These are phyloP conservation scores for Artibeus lituratus DNA, from an alignment of 2,797 vertebrate species.

Conservation along the genomic window DNA sequence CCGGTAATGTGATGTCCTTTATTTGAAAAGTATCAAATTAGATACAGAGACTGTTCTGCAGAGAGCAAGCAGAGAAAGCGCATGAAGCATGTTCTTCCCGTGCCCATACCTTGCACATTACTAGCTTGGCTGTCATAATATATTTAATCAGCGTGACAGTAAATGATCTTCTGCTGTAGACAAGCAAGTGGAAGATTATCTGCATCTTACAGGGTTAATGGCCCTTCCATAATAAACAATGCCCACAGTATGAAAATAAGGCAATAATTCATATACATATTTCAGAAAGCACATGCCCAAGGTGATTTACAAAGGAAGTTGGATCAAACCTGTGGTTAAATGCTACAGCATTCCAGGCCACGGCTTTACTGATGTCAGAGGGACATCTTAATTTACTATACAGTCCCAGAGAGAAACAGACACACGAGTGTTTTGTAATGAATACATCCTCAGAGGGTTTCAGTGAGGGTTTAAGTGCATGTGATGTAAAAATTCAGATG, in stretches of 20 bases:
- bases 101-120: slow-evolving; percentile 67
- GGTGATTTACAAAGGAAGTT: slow-evolving; percentile 77
- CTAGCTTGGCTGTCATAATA: slow-evolving; percentile 67
- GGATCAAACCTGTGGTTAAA: slow-evolving; percentile 72
- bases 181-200: slow-evolving; percentile 80
- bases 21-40: slow-evolving; percentile 38
- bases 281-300: slow-evolving; percentile 77
- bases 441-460: slow-evolving; percentile 19
- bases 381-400: slow-evolving; percentile 60
- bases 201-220: slow-evolving; percentile 83
- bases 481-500: slow-evolving; percentile 63
- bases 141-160: slow-evolving; percentile 79
- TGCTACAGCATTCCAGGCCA: slow-evolving; percentile 35
- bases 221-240: slow-evolving; percentile 86
- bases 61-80: background rate
- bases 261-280: slow-evolving; percentile 71
- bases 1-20: slow-evolving; percentile 37
- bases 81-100: slow-evolving; percentile 27
- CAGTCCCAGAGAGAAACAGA: slow-evolving; percentile 54
- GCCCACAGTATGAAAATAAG: slow-evolving; percentile 82
- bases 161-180: slow-evolving; percentile 79
- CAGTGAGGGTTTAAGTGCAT: background rate
- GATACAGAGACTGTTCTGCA: slow-evolving; percentile 21
- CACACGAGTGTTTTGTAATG: slow-evolving; percentile 31
- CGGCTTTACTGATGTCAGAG: slow-evolving; percentile 66